Evolutionary conservation across 2,797 vertebrate species (phyloP).

Genomic region (Neosilurus hyrtlii): DNA sequence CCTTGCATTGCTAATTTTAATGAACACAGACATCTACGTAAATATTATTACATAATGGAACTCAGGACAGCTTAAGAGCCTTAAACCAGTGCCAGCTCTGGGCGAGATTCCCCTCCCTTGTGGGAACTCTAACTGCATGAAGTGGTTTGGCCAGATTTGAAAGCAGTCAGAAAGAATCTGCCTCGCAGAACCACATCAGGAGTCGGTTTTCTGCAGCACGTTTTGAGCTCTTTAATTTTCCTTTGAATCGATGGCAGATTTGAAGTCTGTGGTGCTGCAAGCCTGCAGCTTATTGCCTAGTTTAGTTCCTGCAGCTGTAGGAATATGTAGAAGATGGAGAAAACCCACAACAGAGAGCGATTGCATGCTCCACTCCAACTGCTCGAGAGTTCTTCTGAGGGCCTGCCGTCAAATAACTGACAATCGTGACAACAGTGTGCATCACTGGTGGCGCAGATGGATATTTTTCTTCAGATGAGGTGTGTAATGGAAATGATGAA

Average conservation of each 20-base stretch:
- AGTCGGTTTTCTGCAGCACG: conserved; percentile 14
- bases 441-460: neutral
- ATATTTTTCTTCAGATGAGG: conserved; percentile 3
- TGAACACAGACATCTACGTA: conserved; percentile 2
- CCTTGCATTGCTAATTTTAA: neutral
- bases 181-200: conserved; percentile 49
- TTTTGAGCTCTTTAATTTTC: conserved; percentile 44
- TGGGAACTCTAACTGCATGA: conserved; percentile 11
- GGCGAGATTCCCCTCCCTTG: conserved; percentile 14
- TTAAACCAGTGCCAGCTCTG: conserved; percentile 18
- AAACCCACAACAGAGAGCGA: conserved; percentile 26
- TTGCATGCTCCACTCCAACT: conserved; percentile 1
- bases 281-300: conserved; percentile 7
- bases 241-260: conserved; percentile 30
- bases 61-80: neutral
- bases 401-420: neutral
- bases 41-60: neutral
- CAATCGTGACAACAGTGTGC: neutral
- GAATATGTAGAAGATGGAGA: conserved; percentile 14
- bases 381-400: neutral
- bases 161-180: conserved; percentile 4
- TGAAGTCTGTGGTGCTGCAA: conserved; percentile 7
- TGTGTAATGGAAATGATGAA: neutral
- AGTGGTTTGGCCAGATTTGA: conserved; percentile 40
- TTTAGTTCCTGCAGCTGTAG: conserved; percentile 25